Evolutionary conservation across 92 coral and sea anemone species (phyloP).

Genomic region (Anthopleura xanthogrammica): DNA sequence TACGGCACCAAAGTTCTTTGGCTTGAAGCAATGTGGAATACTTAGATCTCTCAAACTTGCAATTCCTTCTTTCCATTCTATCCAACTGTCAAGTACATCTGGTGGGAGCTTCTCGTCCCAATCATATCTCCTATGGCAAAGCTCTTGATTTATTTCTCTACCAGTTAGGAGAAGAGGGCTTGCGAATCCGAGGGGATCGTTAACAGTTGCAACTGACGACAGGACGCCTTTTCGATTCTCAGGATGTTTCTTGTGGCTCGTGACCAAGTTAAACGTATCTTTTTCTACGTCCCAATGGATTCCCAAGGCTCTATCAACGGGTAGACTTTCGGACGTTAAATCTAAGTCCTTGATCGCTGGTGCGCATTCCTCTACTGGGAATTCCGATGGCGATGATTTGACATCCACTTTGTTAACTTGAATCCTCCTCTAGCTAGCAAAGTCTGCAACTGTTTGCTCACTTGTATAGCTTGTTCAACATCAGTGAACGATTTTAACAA

Average conservation of each 20-base stretch:
- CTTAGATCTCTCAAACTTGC: no score
- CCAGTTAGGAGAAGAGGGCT: conserved; percentile 60
- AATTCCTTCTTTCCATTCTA: no score
- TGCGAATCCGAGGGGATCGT: conserved; percentile 62
- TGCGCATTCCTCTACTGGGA: conserved; percentile 53
- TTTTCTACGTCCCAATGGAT: conserved; percentile 56
- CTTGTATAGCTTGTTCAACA: conserved; percentile 44
- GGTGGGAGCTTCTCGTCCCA: conserved; percentile 58
- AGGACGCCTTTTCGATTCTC: conserved; percentile 60
- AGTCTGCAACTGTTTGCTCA: conserved; percentile 48
- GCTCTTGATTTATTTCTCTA: conserved; percentile 68
- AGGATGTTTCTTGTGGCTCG: conserved; percentile 35
- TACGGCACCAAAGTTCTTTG: no score
- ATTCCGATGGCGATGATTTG: conserved; percentile 47
- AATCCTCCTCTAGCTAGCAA: conserved; percentile 62
- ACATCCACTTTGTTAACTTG: conserved; percentile 65
- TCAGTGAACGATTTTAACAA: conserved; percentile 51
- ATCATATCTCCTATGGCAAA: conserved; percentile 54
- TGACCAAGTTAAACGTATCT: conserved; percentile 45
- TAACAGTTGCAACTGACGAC: conserved; percentile 60
- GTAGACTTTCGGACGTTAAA: conserved; percentile 43
- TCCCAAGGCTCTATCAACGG: conserved; percentile 60
- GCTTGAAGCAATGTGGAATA: no score
- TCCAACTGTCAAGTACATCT: conserved; percentile 34
- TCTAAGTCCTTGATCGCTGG: conserved; percentile 45